These are phyloP conservation scores for Arrhopalites spinosus DNA, from an alignment of 2,888 invertebrate species.

Conservation along the genomic window DNA sequence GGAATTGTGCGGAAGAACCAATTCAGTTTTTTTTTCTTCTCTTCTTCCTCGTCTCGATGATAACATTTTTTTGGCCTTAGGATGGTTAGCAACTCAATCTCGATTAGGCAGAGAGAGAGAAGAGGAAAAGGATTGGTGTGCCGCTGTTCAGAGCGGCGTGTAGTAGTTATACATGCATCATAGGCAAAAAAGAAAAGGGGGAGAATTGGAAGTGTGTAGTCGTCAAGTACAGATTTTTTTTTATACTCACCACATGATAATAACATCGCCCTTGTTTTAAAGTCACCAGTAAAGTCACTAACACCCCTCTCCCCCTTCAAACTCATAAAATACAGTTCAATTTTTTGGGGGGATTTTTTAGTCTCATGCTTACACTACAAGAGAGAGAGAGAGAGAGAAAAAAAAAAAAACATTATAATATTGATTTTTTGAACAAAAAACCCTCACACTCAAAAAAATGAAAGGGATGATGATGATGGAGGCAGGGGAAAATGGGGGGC, in stretches of 20 bases:
- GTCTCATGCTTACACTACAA: neutral
- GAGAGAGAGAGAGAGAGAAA: neutral
- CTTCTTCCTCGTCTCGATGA: conserved; percentile 12
- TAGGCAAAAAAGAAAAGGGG: neutral
- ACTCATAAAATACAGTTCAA: too few relatives aligned
- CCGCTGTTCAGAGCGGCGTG: neutral
- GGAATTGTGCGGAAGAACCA: conserved; percentile 28
- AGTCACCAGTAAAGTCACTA: too few relatives aligned
- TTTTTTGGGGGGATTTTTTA: too few relatives aligned
- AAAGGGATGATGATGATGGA: neutral
- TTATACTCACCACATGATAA: too few relatives aligned
- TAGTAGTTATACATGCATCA: neutral
- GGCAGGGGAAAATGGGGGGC: neutral
- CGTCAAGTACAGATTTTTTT: too few relatives aligned
- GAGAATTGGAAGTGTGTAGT: neutral
- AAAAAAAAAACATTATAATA: too few relatives aligned
- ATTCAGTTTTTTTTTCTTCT: too few relatives aligned
- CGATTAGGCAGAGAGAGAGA: conserved; percentile 16
- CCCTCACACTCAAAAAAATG: neutral
- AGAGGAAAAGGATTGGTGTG: neutral
- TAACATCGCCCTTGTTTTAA: too few relatives aligned
- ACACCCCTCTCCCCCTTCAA: too few relatives aligned
- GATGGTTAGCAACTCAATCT: conserved; percentile 21
- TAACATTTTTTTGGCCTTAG: conserved; percentile 13
- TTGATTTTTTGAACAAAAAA: neutral